A percentile compares a stretch with the other conserved stretches of the same genome.
Conservation (phyloP, 2,113 vertebrate species). For the Xenotilapia leptura region DNA sequence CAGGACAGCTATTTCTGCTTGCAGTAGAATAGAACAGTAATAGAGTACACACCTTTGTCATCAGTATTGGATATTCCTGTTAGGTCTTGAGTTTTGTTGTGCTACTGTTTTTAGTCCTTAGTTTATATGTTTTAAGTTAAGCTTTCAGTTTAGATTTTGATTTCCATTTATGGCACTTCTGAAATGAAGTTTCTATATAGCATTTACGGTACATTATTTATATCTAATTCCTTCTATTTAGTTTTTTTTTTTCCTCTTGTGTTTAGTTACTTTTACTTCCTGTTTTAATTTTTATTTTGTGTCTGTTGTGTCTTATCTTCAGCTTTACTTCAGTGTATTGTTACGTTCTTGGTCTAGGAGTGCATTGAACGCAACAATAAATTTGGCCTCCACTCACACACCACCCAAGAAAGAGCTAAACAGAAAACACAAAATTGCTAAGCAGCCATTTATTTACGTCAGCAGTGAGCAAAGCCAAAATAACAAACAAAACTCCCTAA, state of each 20-base stretch:
- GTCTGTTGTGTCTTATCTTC: background rate
- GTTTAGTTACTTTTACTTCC: background rate
- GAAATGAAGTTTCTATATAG: background rate
- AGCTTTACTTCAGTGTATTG: background rate
- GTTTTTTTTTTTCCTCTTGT: rapidly evolving
- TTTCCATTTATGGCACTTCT: background rate
- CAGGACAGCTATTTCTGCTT: background rate
- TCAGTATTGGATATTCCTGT: background rate
- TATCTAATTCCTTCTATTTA: background rate
- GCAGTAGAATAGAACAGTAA: background rate
- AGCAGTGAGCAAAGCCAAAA: background rate
- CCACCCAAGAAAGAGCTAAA: background rate
- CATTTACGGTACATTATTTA: rapidly evolving
- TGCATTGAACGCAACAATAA: background rate
- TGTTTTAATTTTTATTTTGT: background rate
- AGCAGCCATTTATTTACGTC: background rate
- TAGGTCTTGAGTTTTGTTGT: background rate
- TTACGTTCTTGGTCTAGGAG: background rate
- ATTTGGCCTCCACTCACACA: background rate
- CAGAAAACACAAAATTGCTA: background rate
- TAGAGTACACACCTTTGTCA: background rate
- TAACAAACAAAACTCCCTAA: background rate
- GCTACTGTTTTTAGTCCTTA: rapidly evolving
- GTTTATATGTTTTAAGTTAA: background rate
- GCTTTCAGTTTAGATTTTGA: background rate